Conservation (phyloP, 1,140 invertebrate species). For the Onthophagus taurus region DNA sequence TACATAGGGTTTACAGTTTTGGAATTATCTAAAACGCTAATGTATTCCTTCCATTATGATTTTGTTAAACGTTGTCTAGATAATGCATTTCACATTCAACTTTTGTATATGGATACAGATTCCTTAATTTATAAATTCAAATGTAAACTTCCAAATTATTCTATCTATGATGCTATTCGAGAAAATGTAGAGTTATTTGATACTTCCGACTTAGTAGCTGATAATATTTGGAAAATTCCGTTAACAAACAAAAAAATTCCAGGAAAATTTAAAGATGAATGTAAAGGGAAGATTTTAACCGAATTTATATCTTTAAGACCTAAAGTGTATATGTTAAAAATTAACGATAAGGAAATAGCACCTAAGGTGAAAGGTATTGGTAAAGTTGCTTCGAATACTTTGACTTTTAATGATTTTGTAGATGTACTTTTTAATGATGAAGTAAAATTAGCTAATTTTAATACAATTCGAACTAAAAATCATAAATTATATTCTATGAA, state of each 20-base stretch:
- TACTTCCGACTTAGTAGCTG: too few relatives aligned
- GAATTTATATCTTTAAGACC: conserved; percentile 29
- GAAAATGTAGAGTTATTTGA: too few relatives aligned
- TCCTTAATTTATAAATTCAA: conserved; percentile 35
- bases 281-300: too few relatives aligned
- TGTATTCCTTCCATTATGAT: conserved; percentile 32
- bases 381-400: conserved; percentile 19
- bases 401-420: conserved; percentile 25
- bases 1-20: conserved; percentile 29
- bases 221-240: too few relatives aligned
- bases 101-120: conserved; percentile 41
- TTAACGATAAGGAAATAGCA: conserved; percentile 15
- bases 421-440: conserved; percentile 16
- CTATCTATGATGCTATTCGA: too few relatives aligned
- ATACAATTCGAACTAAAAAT: conserved; percentile 13
- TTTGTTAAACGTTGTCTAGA: too few relatives aligned
- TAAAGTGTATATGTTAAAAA: conserved; percentile 37
- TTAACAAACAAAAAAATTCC: conserved; percentile 43
- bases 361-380: conserved; percentile 28
- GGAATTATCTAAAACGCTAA: conserved; percentile 28
- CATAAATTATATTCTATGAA: conserved; percentile 22
- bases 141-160: too few relatives aligned
- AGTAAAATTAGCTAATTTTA: conserved; percentile 7
- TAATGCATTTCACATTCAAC: too few relatives aligned
- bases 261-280: conserved; percentile 41